Evolutionary conservation across 2,888 invertebrate species (phyloP), one percentile per base, ranked within the genome.

Genomic region (Alentia gelatinosa): DNA sequence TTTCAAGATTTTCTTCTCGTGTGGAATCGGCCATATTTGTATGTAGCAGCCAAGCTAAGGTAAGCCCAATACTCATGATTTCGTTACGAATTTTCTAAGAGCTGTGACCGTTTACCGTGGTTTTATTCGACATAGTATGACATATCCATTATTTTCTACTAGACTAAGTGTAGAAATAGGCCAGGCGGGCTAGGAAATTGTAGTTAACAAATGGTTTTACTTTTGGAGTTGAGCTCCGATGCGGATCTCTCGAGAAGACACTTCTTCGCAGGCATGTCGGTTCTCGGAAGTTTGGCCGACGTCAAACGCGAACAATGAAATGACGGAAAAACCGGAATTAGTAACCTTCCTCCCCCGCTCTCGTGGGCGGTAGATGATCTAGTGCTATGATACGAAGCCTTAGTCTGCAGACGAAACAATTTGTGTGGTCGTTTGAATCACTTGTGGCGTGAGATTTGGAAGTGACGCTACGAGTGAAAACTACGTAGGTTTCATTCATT

Each of bases 11-110:
- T 89, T 89, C 63, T 39, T 63, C 63, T 35, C 56, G n/a, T 42
- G 33, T 35, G 89, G 47, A 89, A 63, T 89, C 89, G 33, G 89
- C 89, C 89, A 89, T 89, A 89, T 89, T 89, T 89, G 56, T 89
- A 89, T 89, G 89, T 89, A 89, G 89, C 56, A 89, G 88, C 39
- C 37, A 89, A 89, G 89, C 63, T 12, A 63, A 89, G 89, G 89
- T 89, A 63, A 56, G 89, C 63, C 23, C 79, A n/a, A 79, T 37
- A 79, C 39, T 74, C 30, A n/a, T 74, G 12, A 79, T 39, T 7
- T 79, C 79, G 79, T 79, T 79, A n/a, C 35, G 79, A 79, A 56
- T n/a, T n/a, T n/a, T n/a, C n/a, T n/a, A n/a, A n/a, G n/a, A n/a
- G n/a, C n/a, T n/a, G n/a, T n/a, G n/a, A n/a, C n/a, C n/a, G n/a